Evolutionary conservation across 2,888 invertebrate genomes (phyloP).

Genomic region (Cheilosia pagana): DNA sequence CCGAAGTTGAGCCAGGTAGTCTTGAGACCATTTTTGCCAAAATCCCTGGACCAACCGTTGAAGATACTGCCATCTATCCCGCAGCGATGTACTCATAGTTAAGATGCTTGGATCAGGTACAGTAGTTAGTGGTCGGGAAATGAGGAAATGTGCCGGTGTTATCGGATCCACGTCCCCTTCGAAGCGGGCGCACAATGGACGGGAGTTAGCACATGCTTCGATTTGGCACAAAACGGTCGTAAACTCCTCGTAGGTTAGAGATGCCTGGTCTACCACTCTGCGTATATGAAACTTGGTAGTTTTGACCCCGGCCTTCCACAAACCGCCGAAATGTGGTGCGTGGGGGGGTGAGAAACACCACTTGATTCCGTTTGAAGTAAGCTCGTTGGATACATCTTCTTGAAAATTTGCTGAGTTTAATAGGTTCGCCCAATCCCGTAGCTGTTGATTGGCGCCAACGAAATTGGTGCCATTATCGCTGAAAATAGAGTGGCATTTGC

Average conservation of each 20-base stretch:
- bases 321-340: conserved; percentile 78
- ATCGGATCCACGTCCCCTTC: conserved; percentile 69
- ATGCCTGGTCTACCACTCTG: conserved; percentile 76
- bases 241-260: conserved; percentile 78
- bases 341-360: conserved; percentile 8
- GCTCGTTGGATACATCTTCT: conserved; percentile 21
- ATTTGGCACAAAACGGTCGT: conserved; percentile 78
- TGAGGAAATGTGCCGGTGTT: conserved; percentile 70
- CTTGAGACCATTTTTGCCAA: conserved; percentile 63
- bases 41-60: conserved; percentile 62
- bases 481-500: conserved; percentile 53
- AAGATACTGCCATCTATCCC: conserved; percentile 18
- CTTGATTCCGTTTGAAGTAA: background rate
- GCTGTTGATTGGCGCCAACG: conserved; percentile 55
- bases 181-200: conserved; percentile 76
- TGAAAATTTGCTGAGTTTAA: conserved; percentile 17
- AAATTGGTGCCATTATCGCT: conserved; percentile 68
- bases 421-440: conserved; percentile 40
- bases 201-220: conserved; percentile 78
- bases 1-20: conserved; percentile 56
- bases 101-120: background rate
- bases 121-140: background rate
- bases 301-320: conserved; percentile 80
- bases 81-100: background rate
- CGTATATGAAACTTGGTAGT: conserved; percentile 78